Conservation (phyloP, 2,113 vertebrate genomes). For the Bathybates hornii region DNA sequence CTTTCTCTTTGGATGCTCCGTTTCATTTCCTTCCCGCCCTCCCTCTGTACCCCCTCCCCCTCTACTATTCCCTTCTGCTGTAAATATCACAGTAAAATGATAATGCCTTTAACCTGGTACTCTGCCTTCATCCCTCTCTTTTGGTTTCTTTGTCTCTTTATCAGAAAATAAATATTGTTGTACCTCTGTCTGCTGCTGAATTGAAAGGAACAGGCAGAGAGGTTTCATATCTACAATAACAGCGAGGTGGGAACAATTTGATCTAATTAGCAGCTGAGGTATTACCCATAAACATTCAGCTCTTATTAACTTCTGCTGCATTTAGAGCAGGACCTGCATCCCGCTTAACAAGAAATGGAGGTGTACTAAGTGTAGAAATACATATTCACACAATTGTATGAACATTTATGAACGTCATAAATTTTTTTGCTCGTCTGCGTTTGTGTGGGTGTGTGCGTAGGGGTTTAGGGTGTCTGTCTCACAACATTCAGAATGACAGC, state of each 20-base stretch:
- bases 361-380: not conserved
- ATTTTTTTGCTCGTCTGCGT: not conserved
- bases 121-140: not conserved
- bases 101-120: not conserved
- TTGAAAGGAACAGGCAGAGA: conserved; percentile 19
- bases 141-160: not conserved
- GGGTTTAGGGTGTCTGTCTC: conserved; percentile 31
- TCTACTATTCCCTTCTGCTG: not conserved
- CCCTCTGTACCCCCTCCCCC: not conserved
- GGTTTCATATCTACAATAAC: conserved; percentile 18
- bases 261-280: conserved; percentile 51
- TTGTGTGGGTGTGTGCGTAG: not conserved
- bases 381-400: not conserved
- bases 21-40: not conserved
- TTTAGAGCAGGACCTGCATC: not conserved
- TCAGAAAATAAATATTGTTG: not conserved
- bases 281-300: conserved; percentile 11
- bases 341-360: not conserved
- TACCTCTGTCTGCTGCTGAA: not conserved
- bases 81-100: not conserved
- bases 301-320: conserved; percentile 1
- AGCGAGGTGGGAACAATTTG: conserved; percentile 40
- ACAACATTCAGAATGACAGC: conserved; percentile 63
- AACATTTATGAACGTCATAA: not conserved
- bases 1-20: not conserved